Conservation (phyloP, 2,113 vertebrate species). For the Pseudorhombus dupliciocellatus region DNA sequence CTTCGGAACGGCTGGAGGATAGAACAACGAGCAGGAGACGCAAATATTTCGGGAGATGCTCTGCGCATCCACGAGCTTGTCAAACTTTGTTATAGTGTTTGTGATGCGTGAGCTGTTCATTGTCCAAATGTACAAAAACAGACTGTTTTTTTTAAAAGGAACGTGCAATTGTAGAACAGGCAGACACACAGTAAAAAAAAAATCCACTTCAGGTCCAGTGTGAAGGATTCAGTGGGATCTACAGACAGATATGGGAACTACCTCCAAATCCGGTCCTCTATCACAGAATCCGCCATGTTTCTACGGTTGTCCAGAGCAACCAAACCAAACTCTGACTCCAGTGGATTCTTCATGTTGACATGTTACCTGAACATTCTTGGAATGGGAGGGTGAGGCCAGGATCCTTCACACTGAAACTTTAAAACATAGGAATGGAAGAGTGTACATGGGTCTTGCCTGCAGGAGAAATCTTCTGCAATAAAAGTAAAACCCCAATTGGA, state of each 20-base stretch:
- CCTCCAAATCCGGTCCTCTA: not conserved
- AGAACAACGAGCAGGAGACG: constrained; percentile 20
- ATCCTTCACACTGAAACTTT: not conserved
- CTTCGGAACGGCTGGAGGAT: not conserved
- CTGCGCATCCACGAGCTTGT: constrained; percentile 33
- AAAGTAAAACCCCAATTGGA: not conserved
- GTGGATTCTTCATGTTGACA: no score
- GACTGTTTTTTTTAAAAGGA: constrained; percentile 3
- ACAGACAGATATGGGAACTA: not conserved
- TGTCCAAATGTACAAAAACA: not conserved
- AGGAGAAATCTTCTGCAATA: not conserved
- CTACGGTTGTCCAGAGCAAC: not conserved
- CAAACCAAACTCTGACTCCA: not conserved
- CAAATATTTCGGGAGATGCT: constrained; percentile 45
- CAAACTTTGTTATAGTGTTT: not conserved
- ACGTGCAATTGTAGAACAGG: constrained; percentile 19
- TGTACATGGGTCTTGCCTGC: not conserved
- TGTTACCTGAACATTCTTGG: not conserved
- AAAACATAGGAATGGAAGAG: constrained; percentile 34
- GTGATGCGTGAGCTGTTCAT: constrained; percentile 13
- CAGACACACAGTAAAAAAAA: constrained; percentile 7
- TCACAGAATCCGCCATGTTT: no score
- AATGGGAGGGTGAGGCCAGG: not conserved
- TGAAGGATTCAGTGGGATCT: not conserved
- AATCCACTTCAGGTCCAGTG: not conserved